Conservation (phyloP, 1,140 invertebrate genomes). For the Vanessa tameamea region DNA sequence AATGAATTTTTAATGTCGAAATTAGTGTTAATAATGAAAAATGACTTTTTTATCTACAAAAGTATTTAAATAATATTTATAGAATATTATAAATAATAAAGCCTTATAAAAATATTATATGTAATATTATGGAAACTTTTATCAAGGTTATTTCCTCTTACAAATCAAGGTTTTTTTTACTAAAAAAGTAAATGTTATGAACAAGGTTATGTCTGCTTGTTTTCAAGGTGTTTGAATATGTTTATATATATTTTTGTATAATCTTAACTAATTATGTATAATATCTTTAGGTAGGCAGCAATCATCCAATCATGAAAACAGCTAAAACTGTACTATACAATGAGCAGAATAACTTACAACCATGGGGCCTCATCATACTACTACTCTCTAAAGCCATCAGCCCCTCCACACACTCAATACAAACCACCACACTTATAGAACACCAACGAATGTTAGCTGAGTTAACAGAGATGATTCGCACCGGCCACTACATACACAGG, state of each 20-base stretch:
- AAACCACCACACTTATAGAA: conserved; percentile 58
- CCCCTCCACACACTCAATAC: conserved; percentile 53
- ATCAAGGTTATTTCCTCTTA: conserved; percentile 15
- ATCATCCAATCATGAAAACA: conserved; percentile 94
- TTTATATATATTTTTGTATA: not conserved
- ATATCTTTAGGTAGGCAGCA: conserved; percentile 85
- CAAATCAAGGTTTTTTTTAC: conserved; percentile 3
- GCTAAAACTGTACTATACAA: conserved; percentile 91
- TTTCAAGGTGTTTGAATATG: not conserved
- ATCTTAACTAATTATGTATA: conserved; percentile 5
- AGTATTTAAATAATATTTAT: no score
- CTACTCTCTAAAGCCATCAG: conserved; percentile 91
- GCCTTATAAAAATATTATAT: conserved; percentile 7
- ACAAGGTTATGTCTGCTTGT: not conserved
- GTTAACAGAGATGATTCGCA: conserved; percentile 97
- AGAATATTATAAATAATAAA: no score
- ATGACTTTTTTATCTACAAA: no score
- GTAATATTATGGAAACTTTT: conserved; percentile 42
- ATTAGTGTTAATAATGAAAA: no score
- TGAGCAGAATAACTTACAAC: conserved; percentile 92
- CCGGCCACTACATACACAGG: conserved; percentile 94
- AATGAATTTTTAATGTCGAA: not conserved
- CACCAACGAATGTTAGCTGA: conserved; percentile 93
- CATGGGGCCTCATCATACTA: conserved; percentile 92
- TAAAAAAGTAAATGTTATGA: no score